Base-by-base conservation (phyloP, 2,888 invertebrate species). In the Andrena flavipes region DNA sequence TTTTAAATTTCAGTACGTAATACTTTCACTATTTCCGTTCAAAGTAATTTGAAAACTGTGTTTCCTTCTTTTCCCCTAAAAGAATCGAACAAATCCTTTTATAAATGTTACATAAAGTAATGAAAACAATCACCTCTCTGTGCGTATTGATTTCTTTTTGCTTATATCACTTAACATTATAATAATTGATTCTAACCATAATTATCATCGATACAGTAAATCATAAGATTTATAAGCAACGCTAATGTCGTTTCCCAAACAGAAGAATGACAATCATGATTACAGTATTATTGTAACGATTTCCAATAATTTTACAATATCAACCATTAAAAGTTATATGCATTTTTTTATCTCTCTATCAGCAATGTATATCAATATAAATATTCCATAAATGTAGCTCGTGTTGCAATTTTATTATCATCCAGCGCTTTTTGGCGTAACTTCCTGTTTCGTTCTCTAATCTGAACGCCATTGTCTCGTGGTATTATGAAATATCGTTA, bases 331-430 rank as follows among this genome's bases (percentile, higher is more conserved):
- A 84, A 78, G 78, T 88, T 80, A 80, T 77, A 81, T 77, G 76
- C 72, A 83, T 74, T 76, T 69, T 84, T 72, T 71, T 78, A 77
- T 77, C 51, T 70, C 49, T 77, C 80, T 85, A 87, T 73, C 76
- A 76, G 77, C 77, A 82, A 85, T 80, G 76, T 82, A 76, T 85
- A 84, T 84, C 80, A 77, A 82, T 88, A 87, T 81, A 84, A 88
- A 85, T 73, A 76, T 80, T 75, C 79, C 76, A 76, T 80, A 65
- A 77, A 82, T 76, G 67, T 87, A 71, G 71, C 75, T 83, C 67
- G 76, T 60, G 42, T 85, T 76, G 56, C 73, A 82, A 60, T 82
- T 75, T 75, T 75, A 71, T 74, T 80, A 80, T 74, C 77, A 74
- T 79, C 33, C 77, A 77, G 79, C 67, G 70, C 82, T 82, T 79